Conservation (phyloP, 2,888 invertebrate genomes). For the Sepioteuthis lessoniana region DNA sequence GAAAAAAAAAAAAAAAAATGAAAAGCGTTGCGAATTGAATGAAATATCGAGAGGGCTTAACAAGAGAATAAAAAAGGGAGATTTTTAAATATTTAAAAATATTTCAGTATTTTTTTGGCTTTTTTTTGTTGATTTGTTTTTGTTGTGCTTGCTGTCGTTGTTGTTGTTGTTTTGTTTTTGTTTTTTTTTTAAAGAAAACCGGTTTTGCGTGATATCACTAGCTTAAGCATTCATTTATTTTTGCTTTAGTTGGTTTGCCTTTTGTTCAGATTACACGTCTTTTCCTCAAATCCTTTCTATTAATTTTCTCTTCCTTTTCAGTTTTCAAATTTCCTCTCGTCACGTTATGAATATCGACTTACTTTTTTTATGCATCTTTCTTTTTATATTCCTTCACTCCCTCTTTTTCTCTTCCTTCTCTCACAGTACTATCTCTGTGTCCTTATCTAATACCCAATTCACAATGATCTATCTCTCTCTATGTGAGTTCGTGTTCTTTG, state of each 20-base stretch:
- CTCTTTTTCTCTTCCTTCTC: not conserved
- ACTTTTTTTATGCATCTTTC: not conserved
- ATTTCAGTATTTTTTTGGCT: not conserved
- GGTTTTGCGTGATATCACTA: not conserved
- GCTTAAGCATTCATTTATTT: not conserved
- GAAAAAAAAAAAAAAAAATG: not conserved
- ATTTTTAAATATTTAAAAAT: not conserved
- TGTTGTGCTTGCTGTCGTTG: no score
- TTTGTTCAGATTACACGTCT: not conserved
- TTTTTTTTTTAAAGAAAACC: not conserved
- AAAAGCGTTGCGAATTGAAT: no score
- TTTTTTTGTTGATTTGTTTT: no score
- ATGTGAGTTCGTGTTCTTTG: no score
- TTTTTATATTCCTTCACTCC: not conserved
- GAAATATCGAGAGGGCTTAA: not conserved
- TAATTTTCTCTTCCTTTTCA: not conserved
- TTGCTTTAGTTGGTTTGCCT: not conserved
- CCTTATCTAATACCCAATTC: no score
- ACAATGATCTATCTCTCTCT: no score
- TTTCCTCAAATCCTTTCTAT: not conserved
- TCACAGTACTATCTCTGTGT: no score
- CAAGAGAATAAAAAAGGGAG: not conserved
- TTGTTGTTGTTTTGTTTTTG: no score
- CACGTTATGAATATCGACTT: not conserved
- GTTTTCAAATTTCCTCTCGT: not conserved